A percentile compares a stretch with the other conserved stretches of the same genome.
phyloP scores from a whole-genome alignment of 2,113 vertebrate genomes.

The Maccullochella peelii region DNA sequence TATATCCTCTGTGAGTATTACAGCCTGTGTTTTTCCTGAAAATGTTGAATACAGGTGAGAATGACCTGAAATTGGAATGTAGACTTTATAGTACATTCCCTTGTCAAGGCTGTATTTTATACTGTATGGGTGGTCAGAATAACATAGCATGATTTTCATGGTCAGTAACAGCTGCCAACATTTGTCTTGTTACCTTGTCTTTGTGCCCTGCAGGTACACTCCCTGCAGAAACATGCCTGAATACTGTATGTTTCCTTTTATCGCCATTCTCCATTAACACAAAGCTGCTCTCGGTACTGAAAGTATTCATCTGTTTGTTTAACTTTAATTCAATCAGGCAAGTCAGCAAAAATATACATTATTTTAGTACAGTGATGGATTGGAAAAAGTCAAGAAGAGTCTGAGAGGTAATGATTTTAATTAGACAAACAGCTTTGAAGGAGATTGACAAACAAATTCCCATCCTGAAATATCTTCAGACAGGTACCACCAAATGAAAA shows the following conservation, averaged over 20 bases:
- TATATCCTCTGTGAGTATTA: not conserved
- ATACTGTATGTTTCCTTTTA: constrained; percentile 14
- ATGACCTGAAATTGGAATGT: not conserved
- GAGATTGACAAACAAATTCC: not conserved
- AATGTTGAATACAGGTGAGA: not conserved
- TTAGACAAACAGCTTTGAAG: not conserved
- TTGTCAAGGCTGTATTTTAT: constrained; percentile 15
- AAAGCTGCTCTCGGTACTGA: not conserved
- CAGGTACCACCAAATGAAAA: not conserved
- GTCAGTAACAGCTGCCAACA: constrained; percentile 29
- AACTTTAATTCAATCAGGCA: constrained; percentile 26
- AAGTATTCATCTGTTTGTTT: constrained; percentile 34
- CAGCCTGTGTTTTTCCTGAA: not conserved
- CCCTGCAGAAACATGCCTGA: not conserved
- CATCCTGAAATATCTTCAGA: not conserved
- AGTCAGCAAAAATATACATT: constrained; percentile 2
- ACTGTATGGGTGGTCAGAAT: not conserved
- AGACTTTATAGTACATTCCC: not conserved
- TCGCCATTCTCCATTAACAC: constrained; percentile 9
- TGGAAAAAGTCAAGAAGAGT: not conserved
- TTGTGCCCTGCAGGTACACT: constrained; percentile 4
- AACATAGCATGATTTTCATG: not conserved
- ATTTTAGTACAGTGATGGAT: not conserved
- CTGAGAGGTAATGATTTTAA: not conserved
- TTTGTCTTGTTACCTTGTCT: constrained; percentile 41